phyloP scores from a whole-genome alignment of 2,113 vertebrate species.

The Ramphastos sulfuratus region DNA sequence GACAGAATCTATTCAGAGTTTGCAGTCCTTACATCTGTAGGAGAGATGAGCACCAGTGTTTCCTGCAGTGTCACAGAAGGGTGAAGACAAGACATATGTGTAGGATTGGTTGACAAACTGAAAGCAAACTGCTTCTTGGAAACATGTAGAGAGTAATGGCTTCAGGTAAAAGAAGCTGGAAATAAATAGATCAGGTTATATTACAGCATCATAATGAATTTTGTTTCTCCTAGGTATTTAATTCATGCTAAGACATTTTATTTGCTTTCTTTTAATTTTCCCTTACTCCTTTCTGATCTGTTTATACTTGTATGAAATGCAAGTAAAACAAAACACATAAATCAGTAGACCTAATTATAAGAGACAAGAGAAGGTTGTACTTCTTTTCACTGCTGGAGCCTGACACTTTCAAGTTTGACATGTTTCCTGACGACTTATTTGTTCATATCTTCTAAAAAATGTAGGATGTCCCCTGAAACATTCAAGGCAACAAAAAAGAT shows the following conservation, averaged over 20 bases:
- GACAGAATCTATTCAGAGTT: background rate
- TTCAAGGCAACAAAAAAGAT: background rate
- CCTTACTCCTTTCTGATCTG: background rate
- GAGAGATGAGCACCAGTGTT: background rate
- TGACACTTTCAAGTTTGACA: conserved; percentile 25
- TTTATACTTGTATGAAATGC: background rate
- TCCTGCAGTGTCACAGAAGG: background rate
- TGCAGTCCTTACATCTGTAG: background rate
- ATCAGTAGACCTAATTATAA: conserved; percentile 34
- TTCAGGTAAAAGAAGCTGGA: background rate
- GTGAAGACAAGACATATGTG: background rate
- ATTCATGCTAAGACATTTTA: background rate
- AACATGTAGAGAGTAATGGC: background rate
- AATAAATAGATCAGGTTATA: background rate
- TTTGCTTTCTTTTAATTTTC: background rate
- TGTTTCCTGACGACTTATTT: conserved; percentile 42
- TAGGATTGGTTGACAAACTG: background rate
- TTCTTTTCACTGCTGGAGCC: background rate
- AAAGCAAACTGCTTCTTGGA: background rate
- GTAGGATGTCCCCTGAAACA: background rate
- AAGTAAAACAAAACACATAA: conserved; percentile 11
- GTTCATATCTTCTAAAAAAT: conserved; percentile 3
- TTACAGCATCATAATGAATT: background rate
- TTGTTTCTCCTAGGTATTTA: background rate
- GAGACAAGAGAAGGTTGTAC: background rate